Evolutionary conservation across 1,140 invertebrate species (phyloP).

Genomic region (Diabrotica virgifera): DNA sequence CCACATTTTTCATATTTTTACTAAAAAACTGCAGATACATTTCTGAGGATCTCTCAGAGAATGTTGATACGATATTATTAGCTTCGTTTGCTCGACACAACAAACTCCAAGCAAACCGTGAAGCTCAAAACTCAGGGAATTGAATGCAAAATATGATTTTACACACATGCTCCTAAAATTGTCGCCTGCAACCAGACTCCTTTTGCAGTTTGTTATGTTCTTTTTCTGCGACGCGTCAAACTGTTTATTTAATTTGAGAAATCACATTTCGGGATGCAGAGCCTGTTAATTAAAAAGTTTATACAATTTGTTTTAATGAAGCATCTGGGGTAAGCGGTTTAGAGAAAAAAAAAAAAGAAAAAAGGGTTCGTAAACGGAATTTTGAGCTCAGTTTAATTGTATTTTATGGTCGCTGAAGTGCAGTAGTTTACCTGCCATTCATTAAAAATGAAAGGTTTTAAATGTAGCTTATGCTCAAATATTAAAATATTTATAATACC

Average conservation of each 20-base stretch:
- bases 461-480: too few species aligned
- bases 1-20: too few species aligned
- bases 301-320: background rate
- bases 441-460: too few species aligned
- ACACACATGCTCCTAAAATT: background rate
- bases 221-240: background rate
- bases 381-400: too few species aligned
- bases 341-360: too few species aligned
- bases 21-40: background rate
- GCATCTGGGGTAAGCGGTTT: too few species aligned
- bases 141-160: background rate
- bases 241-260: constrained; percentile 3
- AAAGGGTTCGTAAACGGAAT: too few species aligned
- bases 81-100: constrained; percentile 1
- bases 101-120: background rate
- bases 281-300: constrained; percentile 3
- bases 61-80: background rate
- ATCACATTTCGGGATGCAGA: background rate
- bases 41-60: background rate
- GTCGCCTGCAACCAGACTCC: background rate
- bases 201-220: constrained; percentile 1
- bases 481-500: too few species aligned
- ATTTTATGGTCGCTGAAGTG: too few species aligned
- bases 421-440: too few species aligned
- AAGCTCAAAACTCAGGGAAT: background rate